Conservation (phyloP, 2,797 vertebrate genomes). For the Spinibarbus caldwelli region DNA sequence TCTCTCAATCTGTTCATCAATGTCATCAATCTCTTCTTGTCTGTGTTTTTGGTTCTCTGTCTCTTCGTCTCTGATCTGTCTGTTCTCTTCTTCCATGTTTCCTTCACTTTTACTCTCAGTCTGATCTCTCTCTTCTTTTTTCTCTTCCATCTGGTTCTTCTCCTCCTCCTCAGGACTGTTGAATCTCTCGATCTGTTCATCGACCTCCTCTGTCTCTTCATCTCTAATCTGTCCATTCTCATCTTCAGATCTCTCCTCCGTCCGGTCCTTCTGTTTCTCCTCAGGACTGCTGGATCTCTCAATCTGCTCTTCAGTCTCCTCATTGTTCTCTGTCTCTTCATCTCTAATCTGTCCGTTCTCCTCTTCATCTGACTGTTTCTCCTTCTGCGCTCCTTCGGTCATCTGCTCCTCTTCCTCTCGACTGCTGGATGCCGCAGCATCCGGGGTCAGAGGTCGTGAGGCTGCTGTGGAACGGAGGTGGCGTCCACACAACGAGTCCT, state of each 20-base stretch:
- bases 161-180: not conserved
- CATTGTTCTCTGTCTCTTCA: not conserved
- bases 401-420: not conserved
- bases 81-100: too few relatives aligned
- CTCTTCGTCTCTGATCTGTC: too few relatives aligned
- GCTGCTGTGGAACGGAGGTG: slow-evolving; percentile 61
- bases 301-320: not conserved
- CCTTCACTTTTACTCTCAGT: not conserved
- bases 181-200: not conserved
- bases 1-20: too few relatives aligned
- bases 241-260: not conserved
- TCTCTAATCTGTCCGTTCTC: not conserved
- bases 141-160: too few relatives aligned
- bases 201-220: not conserved
- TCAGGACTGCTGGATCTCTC: slow-evolving; percentile 2
- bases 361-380: not conserved
- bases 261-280: not conserved
- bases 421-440: slow-evolving; percentile 8
- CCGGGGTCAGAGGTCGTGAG: slow-evolving; percentile 38
- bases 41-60: too few relatives aligned
- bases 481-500: slow-evolving; percentile 77
- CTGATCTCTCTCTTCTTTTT: not conserved
- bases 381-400: not conserved
- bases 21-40: too few relatives aligned
- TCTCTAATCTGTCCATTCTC: not conserved